Evolutionary conservation across 1,140 invertebrate species (phyloP).

Genomic region (Cotesia glomerata): DNA sequence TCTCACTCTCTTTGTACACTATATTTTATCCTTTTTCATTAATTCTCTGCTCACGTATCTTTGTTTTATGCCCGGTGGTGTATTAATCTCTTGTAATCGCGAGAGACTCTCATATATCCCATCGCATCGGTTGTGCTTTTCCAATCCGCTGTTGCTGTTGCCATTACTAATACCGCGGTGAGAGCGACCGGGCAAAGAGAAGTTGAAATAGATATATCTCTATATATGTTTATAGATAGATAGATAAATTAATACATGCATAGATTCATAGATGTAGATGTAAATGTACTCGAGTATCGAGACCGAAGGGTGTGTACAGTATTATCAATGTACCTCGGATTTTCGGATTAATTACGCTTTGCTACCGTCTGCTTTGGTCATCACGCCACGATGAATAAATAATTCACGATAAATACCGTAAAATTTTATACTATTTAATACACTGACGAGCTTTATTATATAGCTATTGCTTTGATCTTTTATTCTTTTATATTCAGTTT

Average conservation of each 20-base stretch:
- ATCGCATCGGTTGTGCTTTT: not conserved
- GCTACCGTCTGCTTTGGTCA: not conserved
- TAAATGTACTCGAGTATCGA: not conserved
- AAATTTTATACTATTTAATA: not conserved
- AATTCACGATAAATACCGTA: not conserved
- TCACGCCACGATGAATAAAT: not conserved
- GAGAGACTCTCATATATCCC: not conserved
- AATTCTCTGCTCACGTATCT: not conserved
- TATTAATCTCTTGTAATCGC: slow-evolving; percentile 27
- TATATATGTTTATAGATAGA: not conserved
- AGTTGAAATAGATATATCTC: not conserved
- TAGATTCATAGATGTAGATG: not conserved
- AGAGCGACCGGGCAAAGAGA: not conserved
- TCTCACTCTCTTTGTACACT: no score
- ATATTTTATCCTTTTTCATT: not conserved
- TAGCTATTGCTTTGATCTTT: not conserved
- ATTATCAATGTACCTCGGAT: slow-evolving; percentile 3
- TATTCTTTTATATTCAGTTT: no score
- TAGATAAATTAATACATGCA: not conserved
- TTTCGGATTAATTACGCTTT: slow-evolving; percentile 7
- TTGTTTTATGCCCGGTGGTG: slow-evolving; percentile 14
- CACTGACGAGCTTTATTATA: not conserved
- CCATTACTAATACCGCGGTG: no score
- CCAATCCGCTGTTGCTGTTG: not conserved
- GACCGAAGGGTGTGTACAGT: slow-evolving; percentile 2